Evolutionary conservation across 2,888 invertebrate species (phyloP).

Genomic region (Asteroscopus sphinx): DNA sequence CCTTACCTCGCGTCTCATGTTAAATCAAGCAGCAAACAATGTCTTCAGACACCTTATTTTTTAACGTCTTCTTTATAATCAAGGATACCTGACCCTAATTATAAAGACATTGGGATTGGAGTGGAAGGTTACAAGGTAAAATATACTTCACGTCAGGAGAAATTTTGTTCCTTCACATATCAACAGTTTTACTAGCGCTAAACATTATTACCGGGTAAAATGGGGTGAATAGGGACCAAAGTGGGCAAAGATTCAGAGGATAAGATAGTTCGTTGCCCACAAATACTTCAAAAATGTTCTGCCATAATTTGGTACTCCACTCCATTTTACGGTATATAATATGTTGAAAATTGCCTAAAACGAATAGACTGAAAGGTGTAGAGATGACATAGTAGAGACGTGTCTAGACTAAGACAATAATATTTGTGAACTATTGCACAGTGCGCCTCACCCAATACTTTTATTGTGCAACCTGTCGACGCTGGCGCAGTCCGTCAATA

Average conservation of each 20-base stretch:
- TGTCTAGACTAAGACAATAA: constrained; percentile 63
- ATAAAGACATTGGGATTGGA: constrained; percentile 19
- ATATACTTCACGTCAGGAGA: constrained; percentile 1
- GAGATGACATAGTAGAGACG: constrained; percentile 57
- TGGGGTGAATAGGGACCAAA: no score
- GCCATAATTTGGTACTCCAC: no score
- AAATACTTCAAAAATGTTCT: no score
- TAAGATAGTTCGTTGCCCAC: no score
- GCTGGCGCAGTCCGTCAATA: constrained; percentile 17
- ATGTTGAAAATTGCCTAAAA: constrained; percentile 12
- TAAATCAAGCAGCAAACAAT: constrained; percentile 61
- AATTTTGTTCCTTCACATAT: constrained; percentile 3
- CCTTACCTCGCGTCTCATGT: constrained; percentile 47
- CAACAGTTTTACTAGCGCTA: constrained; percentile 2
- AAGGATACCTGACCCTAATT: constrained; percentile 14
- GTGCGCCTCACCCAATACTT: constrained; percentile 60
- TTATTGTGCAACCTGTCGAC: constrained; percentile 47
- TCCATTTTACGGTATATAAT: no score
- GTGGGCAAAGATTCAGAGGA: no score
- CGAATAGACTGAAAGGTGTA: constrained; percentile 31
- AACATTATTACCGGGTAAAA: no score
- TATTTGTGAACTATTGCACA: constrained; percentile 69
- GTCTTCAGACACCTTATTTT: constrained; percentile 39
- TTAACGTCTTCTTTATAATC: constrained; percentile 57
- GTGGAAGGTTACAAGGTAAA: neutral